phyloP scores from a whole-genome alignment of 2,888 invertebrate species.

The Physocephala rufipes region DNA sequence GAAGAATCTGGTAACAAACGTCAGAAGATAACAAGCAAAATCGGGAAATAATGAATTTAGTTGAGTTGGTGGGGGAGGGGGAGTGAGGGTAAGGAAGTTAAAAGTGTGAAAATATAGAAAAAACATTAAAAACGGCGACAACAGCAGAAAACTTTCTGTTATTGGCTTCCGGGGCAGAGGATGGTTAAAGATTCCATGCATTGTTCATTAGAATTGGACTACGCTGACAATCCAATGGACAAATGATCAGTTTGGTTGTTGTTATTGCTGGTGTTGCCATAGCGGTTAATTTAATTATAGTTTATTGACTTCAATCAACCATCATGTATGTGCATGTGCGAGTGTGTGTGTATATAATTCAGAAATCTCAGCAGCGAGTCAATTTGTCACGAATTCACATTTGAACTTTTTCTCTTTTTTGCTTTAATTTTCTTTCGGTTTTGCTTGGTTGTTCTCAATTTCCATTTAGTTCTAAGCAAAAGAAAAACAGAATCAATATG shows the following conservation, averaged over 20 bases:
- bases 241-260: not conserved
- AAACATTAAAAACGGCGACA: not conserved
- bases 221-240: not conserved
- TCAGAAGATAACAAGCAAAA: not conserved
- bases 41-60: not conserved
- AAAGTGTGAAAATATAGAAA: not conserved
- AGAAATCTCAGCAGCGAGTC: not conserved
- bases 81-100: not conserved
- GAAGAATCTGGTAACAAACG: slow-evolving; percentile 31
- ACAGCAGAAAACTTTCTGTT: not conserved
- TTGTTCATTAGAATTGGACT: not conserved
- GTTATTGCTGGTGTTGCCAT: slow-evolving; percentile 9
- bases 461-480: too few species aligned
- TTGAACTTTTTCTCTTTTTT: not conserved
- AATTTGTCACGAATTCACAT: not conserved
- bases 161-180: not conserved
- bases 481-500: too few species aligned
- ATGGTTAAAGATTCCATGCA: not conserved
- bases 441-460: too few species aligned
- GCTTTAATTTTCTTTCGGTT: not conserved
- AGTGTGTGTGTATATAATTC: slow-evolving; percentile 27
- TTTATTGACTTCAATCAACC: slow-evolving; percentile 58
- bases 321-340: slow-evolving; percentile 24
- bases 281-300: slow-evolving; percentile 58
- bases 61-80: too few species aligned